Percentiles rank a stretch among this genome's conserved stretches.
phyloP scores from a whole-genome alignment of 2,113 vertebrate species.

The Gadus macrocephalus region DNA sequence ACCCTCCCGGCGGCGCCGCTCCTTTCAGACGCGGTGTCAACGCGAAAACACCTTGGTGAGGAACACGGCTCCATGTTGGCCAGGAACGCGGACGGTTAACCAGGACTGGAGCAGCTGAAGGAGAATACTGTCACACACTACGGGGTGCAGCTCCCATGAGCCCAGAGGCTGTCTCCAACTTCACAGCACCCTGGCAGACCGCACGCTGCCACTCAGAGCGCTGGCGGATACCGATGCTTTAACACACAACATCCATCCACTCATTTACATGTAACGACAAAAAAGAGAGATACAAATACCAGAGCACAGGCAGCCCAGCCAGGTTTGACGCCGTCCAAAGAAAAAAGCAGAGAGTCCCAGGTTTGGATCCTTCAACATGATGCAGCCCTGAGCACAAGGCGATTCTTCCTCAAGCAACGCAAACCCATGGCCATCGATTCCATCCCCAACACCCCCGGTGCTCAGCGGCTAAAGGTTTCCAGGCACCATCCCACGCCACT shows the following conservation, averaged over 20 bases:
- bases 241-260: background rate
- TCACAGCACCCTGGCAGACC: conserved; percentile 29
- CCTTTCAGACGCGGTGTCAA: conserved; percentile 5
- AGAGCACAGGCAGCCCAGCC: no score
- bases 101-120: conserved; percentile 35
- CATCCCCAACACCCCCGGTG: conserved; percentile 6
- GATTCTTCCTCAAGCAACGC: background rate
- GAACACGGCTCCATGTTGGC: conserved; percentile 35
- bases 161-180: conserved; percentile 23
- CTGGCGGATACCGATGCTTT: conserved; percentile 18
- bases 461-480: conserved; percentile 30
- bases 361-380: conserved; percentile 7
- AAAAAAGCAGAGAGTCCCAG: conserved; percentile 19
- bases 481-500: conserved; percentile 14
- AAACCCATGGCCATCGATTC: conserved; percentile 7
- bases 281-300: conserved; percentile 2
- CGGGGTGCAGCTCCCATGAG: conserved; percentile 34
- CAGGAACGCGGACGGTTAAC: conserved; percentile 28
- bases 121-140: conserved; percentile 26
- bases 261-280: conserved; percentile 10
- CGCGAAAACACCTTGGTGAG: conserved; percentile 38
- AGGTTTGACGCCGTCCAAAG: background rate
- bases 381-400: background rate
- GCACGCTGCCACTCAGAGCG: conserved; percentile 21
- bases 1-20: conserved; percentile 29